Evolutionary conservation across 1,140 invertebrate genomes (phyloP).

Genomic region (Brachionus koreanus): DNA sequence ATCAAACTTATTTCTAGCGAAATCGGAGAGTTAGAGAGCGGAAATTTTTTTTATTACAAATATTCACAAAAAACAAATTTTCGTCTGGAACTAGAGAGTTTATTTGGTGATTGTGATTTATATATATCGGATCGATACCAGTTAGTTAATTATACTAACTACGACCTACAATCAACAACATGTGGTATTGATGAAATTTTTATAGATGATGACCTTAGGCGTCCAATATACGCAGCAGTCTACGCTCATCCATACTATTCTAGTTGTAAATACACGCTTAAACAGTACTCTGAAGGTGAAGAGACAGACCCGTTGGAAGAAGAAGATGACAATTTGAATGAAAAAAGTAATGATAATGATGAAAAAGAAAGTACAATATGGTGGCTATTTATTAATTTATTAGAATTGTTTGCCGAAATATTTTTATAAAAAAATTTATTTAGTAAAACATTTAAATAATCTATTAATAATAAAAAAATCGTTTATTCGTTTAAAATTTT

Average conservation of each 20-base stretch:
- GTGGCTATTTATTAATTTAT: constrained; percentile 26
- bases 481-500: constrained; percentile 35
- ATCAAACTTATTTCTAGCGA: neutral
- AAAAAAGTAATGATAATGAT: neutral
- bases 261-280: constrained; percentile 11
- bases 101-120: constrained; percentile 29
- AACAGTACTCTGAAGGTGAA: neutral
- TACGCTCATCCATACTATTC: constrained; percentile 33
- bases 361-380: neutral
- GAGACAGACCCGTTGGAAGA: neutral
- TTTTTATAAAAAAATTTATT: constrained; percentile 21
- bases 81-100: neutral
- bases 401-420: constrained; percentile 7
- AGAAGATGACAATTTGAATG: neutral
- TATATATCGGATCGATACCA: neutral
- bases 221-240: constrained; percentile 5
- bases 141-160: constrained; percentile 8
- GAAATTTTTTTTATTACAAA: neutral
- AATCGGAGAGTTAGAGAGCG: constrained; percentile 8
- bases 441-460: neutral
- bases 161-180: constrained; percentile 15
- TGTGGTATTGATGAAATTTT: constrained; percentile 19
- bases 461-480: neutral
- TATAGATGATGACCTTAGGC: neutral
- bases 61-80: neutral